Percentiles rank a stretch among this genome's conserved stretches.
phyloP scores from a whole-genome alignment of 2,797 vertebrate genomes.

The Steatocranus sp. region DNA sequence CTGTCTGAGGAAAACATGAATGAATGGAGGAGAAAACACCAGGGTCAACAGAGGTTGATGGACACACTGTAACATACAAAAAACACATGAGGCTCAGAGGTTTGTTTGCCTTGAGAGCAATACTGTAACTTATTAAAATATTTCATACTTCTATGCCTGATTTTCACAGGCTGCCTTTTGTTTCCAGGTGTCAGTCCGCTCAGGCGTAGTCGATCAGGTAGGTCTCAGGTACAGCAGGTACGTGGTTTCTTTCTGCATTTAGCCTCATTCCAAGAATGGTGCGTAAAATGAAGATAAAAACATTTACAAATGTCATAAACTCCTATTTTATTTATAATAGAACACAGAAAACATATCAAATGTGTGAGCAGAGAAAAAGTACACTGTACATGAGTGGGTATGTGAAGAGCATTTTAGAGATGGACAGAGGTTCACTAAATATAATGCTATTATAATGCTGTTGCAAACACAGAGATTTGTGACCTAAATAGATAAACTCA shows the following conservation, averaged over 20 bases:
- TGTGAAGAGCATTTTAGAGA: not conserved
- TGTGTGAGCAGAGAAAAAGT: rapidly evolving
- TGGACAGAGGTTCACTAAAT: not conserved
- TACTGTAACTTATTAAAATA: not conserved
- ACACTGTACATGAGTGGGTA: not conserved
- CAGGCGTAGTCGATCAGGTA: not conserved
- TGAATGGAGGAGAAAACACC: conserved; percentile 26
- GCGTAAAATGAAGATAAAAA: not conserved
- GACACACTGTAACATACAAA: not conserved
- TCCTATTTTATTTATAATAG: not conserved
- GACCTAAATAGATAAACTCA: not conserved
- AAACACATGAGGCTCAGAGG: not conserved
- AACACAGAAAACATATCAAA: not conserved
- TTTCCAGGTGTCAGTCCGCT: not conserved
- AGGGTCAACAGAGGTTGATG: conserved; percentile 34
- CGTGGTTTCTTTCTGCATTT: not conserved
- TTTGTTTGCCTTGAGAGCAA: not conserved
- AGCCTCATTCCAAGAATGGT: not conserved
- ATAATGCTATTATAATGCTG: not conserved
- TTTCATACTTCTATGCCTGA: not conserved
- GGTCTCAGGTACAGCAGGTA: not conserved
- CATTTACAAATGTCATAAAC: not conserved
- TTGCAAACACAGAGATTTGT: not conserved
- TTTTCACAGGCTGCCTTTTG: not conserved
- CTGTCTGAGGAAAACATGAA: conserved; percentile 29